Conservation (phyloP, 2,888 invertebrate species). For the Lasiommata megera region DNA sequence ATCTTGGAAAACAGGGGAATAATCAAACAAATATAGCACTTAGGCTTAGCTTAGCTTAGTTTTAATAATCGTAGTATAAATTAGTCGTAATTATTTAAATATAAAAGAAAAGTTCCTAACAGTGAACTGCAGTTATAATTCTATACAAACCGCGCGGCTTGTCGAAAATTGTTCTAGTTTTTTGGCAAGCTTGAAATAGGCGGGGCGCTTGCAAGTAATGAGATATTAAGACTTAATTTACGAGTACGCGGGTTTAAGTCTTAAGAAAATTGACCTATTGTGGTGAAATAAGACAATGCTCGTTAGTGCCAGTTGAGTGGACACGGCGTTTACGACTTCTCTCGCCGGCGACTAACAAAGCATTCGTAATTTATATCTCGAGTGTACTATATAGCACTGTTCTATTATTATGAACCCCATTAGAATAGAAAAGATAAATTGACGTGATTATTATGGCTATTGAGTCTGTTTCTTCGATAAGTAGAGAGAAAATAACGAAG, state of each 20-base stretch:
- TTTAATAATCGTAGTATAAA: no score
- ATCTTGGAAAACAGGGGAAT: no score
- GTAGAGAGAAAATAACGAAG: no score
- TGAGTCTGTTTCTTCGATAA: background rate
- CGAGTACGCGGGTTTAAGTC: conserved; percentile 68
- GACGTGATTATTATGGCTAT: conserved; percentile 8
- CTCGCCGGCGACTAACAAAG: conserved; percentile 58
- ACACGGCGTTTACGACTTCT: conserved; percentile 56
- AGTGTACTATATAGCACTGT: conserved; percentile 55
- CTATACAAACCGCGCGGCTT: conserved; percentile 26
- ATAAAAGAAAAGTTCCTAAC: background rate
- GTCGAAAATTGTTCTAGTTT: conserved; percentile 42
- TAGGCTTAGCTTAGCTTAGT: no score
- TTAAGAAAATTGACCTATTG: conserved; percentile 78
- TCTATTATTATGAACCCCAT: conserved; percentile 32
- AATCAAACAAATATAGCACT: no score
- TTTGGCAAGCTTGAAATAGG: conserved; percentile 59
- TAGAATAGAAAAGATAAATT: conserved; percentile 18
- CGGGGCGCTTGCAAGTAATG: conserved; percentile 74
- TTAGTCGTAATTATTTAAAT: no score
- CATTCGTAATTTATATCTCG: conserved; percentile 68
- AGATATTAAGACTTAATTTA: conserved; percentile 77
- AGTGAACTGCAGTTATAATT: background rate
- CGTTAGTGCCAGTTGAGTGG: conserved; percentile 70
- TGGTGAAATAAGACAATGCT: conserved; percentile 74